A percentile compares a stretch with the other conserved stretches of the same genome.
phyloP scores from a whole-genome alignment of 2,113 vertebrate genomes.

The Paracanthobrama guichenoti region DNA sequence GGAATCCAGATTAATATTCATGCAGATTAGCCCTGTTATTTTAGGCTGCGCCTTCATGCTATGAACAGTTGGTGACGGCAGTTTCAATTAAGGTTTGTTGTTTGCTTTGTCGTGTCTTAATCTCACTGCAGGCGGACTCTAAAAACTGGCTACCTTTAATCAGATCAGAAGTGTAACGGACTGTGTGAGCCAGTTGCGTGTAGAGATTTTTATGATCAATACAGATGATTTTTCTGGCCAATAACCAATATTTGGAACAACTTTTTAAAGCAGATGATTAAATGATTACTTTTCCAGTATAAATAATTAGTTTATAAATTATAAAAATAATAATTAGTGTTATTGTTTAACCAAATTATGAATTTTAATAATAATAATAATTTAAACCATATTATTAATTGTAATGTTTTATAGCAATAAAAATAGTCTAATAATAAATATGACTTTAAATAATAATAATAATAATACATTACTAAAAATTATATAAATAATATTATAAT shows the following conservation, averaged over 20 bases:
- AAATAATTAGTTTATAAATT: too few relatives aligned
- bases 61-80: slow-evolving; percentile 52
- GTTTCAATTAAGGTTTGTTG: slow-evolving; percentile 59
- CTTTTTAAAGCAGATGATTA: too few relatives aligned
- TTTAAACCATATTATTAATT: neutral
- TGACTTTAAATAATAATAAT: neutral
- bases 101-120: slow-evolving; percentile 56
- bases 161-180: neutral
- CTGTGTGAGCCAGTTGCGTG: neutral
- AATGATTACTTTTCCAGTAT: too few relatives aligned
- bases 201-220: neutral
- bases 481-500: neutral
- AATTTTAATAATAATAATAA: too few relatives aligned
- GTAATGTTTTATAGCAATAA: neutral
- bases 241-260: neutral
- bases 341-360: too few relatives aligned
- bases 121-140: slow-evolving; percentile 52
- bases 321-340: too few relatives aligned
- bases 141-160: slow-evolving; percentile 44
- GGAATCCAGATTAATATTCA: slow-evolving; percentile 73
- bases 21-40: slow-evolving; percentile 62
- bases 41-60: slow-evolving; percentile 47
- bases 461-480: neutral
- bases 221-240: neutral
- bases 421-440: neutral